Base-by-base conservation (phyloP, 2,888 invertebrate species). In the Hipparchia sbordonii region DNA sequence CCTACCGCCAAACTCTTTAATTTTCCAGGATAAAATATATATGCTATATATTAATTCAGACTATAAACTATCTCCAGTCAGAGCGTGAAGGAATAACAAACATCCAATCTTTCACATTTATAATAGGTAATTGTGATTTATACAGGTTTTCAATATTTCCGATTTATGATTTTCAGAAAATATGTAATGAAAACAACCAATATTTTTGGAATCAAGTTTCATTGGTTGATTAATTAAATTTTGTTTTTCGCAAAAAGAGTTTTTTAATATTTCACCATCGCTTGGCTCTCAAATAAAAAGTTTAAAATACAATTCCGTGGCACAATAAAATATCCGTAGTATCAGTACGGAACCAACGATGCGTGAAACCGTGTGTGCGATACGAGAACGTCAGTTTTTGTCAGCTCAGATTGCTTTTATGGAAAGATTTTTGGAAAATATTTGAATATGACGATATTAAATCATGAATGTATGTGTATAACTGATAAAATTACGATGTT, bases 361-460 rank as follows among this genome's bases (percentile, higher is more conserved):
- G 69, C 61, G 61, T 69, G 69, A 52, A 61, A 51, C 46, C 69
- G 61, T 60, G 39, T 52, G 39, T 39, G 61, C 48, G 60, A 69
- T 69, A 61, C 61, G 69, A 13, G 69, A 61, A 39, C 61, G 57
- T 61, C 72, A 57, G 60, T 71, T 74, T 74, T 74, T 75, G 68
- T 69, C 65, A 61, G 71, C 66, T 54, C 65, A 52, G 69, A 61
- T 46, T 57, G 48, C 57, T 48, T 67, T 67, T 67, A 57, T 69
- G 61, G 23, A 52, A n/a, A 61, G 61, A 61, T 52, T 52, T 61
- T 69, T 61, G 52, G n/a, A 69, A 52, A 46, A 59, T 57, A 59
- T 68, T 60, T 67, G 10, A 33, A 65, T 65, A 65, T 51, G 65
- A 4, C 46, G 45, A 45, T 39, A 61, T 62, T 13, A 62, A 62